phyloP scores from a whole-genome alignment of 2,797 vertebrate genomes.

The Echiichthys vipera region DNA sequence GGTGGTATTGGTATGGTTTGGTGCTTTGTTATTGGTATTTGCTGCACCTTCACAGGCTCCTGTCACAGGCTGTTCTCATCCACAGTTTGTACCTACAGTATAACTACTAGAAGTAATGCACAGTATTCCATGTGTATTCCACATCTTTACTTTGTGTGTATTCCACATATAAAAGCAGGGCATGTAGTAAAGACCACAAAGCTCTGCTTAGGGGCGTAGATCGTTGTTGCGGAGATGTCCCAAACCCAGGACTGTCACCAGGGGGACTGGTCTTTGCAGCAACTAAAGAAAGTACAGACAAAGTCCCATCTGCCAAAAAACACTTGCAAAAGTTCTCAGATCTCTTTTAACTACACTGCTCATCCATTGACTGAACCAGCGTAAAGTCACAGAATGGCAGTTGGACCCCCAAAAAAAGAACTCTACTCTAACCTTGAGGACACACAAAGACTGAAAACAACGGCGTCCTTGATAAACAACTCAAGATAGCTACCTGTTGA shows the following conservation, averaged over 20 bases:
- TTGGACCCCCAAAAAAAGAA: background rate
- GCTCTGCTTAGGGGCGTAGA: too few species aligned
- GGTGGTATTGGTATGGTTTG: background rate
- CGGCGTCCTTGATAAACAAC: constrained; percentile 30
- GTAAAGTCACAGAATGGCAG: background rate
- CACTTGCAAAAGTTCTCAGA: background rate
- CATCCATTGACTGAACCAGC: constrained; percentile 16
- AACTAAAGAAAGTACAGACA: background rate
- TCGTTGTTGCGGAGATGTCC: too few species aligned
- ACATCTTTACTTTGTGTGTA: too few species aligned
- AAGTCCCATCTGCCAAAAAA: background rate
- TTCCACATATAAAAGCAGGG: too few species aligned
- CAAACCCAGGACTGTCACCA: too few species aligned
- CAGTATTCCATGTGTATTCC: too few species aligned
- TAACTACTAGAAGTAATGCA: too few species aligned
- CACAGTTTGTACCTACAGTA: too few species aligned
- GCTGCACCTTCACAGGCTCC: background rate
- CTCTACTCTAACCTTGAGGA: constrained; percentile 11
- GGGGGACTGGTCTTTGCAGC: too few species aligned
- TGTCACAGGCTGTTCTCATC: background rate
- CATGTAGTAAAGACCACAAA: too few species aligned
- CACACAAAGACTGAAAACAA: constrained; percentile 23
- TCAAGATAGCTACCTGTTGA: constrained; percentile 58
- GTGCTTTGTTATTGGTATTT: background rate
- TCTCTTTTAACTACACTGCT: background rate